Evolutionary conservation across 2,888 invertebrate species (phyloP), one percentile per base, ranked within the genome.

Genomic region (Sesia bembeciformis): DNA sequence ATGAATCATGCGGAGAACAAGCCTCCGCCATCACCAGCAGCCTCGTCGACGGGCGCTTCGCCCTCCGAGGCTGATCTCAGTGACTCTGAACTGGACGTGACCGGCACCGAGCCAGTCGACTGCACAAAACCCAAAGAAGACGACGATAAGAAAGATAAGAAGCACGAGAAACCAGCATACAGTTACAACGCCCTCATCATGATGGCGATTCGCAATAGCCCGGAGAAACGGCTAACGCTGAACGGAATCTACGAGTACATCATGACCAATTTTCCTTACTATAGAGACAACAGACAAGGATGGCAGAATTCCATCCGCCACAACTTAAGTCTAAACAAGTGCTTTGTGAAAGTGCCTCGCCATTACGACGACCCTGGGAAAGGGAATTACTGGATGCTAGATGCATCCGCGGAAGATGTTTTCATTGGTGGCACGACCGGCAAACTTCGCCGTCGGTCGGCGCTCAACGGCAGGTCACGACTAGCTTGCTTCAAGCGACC

Each of bases 381-480:
- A 80, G 97, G 97, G 0, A 98, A 97, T 85, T 98, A 98, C 84
- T 98, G 97, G 97, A 97, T 97, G 96, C 82, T 98, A 62, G 97
- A 98, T 76, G 95, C 96, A 0, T 95, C 95, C 52, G 94, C 95
- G 52, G 97, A 97, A 74, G 97, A 98, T 70, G 97, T 98, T 5
- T 97, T 97, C 78, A 98, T 98, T 72, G 97, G 97, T 0, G 96
- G 96, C 4, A 96, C 96, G 0, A 97, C 97, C 0, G 97, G 97
- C 0, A 98, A 98, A 84, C 90, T 99, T 39, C 92, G 98, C 0
- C 90, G 99, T 43, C 91, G 98, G 53, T 96, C 97, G 0, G 97
- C 98, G 0, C 95, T 97, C 0, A 96, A 95, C 7, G 96, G 97
- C 3, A 91, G 98, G 50, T 95, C 96, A 1, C 91, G 98, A 0